Evolutionary conservation across 2,888 invertebrate species (phyloP).

Genomic region (Prosopocoilus inquinatus): DNA sequence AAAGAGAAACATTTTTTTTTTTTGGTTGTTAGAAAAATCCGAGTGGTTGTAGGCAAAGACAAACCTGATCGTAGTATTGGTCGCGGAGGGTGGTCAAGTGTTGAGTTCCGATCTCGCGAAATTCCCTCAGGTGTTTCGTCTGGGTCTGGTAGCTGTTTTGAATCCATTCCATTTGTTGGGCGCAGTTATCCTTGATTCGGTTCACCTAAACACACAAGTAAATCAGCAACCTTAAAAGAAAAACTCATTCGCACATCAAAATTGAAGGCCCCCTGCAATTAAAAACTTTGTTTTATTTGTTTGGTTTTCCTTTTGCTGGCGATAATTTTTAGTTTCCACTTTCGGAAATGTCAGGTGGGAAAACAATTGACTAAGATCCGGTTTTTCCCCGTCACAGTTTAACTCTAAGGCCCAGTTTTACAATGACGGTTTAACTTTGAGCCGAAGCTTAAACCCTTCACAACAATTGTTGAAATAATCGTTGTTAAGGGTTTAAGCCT

Average conservation of each 20-base stretch:
- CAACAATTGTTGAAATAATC: no score
- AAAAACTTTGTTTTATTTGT: neutral
- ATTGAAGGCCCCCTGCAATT: neutral
- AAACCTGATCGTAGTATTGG: constrained; percentile 89
- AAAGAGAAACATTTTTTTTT: constrained; percentile 22
- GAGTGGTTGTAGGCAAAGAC: neutral
- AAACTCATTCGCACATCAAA: neutral
- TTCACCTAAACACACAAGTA: constrained; percentile 58
- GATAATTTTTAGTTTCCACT: no score
- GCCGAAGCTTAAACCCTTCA: no score
- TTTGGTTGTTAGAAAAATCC: neutral
- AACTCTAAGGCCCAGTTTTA: no score
- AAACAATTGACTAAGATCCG: no score
- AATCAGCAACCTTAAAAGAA: constrained; percentile 7
- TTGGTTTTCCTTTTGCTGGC: no score
- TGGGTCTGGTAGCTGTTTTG: constrained; percentile 88
- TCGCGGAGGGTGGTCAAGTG: constrained; percentile 83
- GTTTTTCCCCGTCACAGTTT: no score
- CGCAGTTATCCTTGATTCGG: constrained; percentile 89
- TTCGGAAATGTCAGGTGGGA: no score
- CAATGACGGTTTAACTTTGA: no score
- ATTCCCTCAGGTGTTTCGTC: constrained; percentile 80
- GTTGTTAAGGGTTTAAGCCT: no score
- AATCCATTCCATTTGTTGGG: constrained; percentile 92
- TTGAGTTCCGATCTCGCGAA: constrained; percentile 87